Percentiles rank a stretch among this genome's conserved stretches.
These are phyloP conservation scores for Mycogona germanica DNA, from an alignment of 2,888 invertebrate genomes.

Conservation along the genomic window DNA sequence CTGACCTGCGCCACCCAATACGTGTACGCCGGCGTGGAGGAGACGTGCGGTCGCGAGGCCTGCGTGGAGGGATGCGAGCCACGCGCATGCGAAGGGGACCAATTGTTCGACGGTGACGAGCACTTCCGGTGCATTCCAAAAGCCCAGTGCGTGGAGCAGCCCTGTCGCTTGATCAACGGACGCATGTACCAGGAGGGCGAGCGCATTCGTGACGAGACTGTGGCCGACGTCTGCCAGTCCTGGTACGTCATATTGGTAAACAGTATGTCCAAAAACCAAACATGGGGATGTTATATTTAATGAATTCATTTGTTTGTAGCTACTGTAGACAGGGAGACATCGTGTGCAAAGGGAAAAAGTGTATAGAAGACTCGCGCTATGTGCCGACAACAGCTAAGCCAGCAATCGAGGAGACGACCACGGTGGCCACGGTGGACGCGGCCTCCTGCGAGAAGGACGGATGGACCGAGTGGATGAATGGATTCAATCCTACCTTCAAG, in stretches of 20 bases:
- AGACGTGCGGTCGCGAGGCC: constrained; percentile 54
- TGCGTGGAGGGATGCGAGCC: constrained; percentile 75
- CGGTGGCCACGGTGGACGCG: constrained; percentile 31
- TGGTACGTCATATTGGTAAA: constrained; percentile 42
- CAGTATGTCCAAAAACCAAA: too few relatives aligned
- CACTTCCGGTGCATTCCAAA: constrained; percentile 60
- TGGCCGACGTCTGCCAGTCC: constrained; percentile 57
- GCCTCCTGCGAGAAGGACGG: constrained; percentile 48
- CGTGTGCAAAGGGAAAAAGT: constrained; percentile 28
- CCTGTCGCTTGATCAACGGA: constrained; percentile 56
- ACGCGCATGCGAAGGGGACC: constrained; percentile 56
- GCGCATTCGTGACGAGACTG: constrained; percentile 43
- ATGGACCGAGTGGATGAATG: constrained; percentile 69
- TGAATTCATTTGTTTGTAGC: constrained; percentile 24
- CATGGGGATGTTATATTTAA: too few relatives aligned
- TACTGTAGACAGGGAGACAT: constrained; percentile 30
- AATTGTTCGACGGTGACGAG: constrained; percentile 56
- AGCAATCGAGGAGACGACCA: constrained; percentile 19
- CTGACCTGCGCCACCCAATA: constrained; percentile 70
- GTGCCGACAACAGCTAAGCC: constrained; percentile 11
- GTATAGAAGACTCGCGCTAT: constrained; percentile 1
- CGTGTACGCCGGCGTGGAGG: constrained; percentile 45
- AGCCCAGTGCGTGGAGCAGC: constrained; percentile 50
- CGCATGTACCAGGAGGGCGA: constrained; percentile 61
- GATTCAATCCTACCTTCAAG: constrained; percentile 26